These are phyloP conservation scores for Oscheius sp. DNA, from an alignment of 2,888 invertebrate species.

Conservation along the genomic window DNA sequence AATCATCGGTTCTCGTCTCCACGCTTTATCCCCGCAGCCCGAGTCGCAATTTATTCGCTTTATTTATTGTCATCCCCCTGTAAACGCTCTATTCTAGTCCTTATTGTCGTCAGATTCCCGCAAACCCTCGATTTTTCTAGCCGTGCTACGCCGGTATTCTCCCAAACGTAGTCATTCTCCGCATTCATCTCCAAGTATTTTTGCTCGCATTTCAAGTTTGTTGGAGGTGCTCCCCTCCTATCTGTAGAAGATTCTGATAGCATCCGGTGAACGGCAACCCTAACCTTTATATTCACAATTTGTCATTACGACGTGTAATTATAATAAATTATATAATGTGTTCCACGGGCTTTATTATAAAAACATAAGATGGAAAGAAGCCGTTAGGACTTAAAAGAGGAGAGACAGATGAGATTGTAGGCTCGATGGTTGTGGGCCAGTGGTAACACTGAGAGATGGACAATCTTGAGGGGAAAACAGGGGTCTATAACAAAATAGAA, in stretches of 20 bases:
- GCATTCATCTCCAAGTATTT: too few relatives aligned
- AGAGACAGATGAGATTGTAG: too few relatives aligned
- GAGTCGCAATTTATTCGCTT: conserved; percentile 29
- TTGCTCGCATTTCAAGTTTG: too few relatives aligned
- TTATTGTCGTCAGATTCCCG: conserved; percentile 27
- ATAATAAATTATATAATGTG: conserved; percentile 39
- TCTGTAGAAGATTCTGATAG: conserved; percentile 4
- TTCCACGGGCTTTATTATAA: conserved; percentile 1
- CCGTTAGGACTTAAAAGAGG: too few relatives aligned
- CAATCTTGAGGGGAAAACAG: too few relatives aligned
- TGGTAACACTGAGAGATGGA: too few relatives aligned
- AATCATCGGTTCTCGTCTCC: conserved; percentile 8
- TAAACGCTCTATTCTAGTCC: conserved; percentile 13
- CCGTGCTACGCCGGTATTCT: conserved; percentile 32
- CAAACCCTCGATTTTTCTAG: conserved; percentile 3
- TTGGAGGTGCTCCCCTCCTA: not conserved
- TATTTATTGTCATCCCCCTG: conserved; percentile 28
- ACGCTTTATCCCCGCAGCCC: conserved; percentile 28
- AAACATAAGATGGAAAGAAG: not conserved
- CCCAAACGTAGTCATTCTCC: too few relatives aligned
- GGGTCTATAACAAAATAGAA: conserved; percentile 18
- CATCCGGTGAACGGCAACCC: conserved; percentile 36
- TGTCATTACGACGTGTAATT: conserved; percentile 52
- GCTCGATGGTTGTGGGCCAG: too few relatives aligned
- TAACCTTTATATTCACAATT: conserved; percentile 20